phyloP scores from a whole-genome alignment of 2,888 invertebrate species.

The Prostheceraeus crozeri region DNA sequence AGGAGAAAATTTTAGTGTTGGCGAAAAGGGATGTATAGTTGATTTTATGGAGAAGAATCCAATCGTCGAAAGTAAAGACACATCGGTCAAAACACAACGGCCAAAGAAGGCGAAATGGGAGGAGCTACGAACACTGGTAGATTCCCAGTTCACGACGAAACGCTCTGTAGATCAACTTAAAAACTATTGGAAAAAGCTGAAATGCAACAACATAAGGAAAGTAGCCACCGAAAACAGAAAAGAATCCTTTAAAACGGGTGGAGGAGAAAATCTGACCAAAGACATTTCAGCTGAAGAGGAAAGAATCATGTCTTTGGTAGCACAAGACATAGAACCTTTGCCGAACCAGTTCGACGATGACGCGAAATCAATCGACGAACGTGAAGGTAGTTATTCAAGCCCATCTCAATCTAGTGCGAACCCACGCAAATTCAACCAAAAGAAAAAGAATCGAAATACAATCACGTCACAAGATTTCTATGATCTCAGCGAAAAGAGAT shows the following conservation, averaged over 20 bases:
- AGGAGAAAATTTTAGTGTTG: constrained; percentile 22
- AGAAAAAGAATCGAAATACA: neutral
- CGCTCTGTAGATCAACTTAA: neutral
- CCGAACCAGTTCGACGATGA: constrained; percentile 13
- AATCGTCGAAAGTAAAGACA: constrained; percentile 12
- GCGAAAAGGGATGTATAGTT: constrained; percentile 24
- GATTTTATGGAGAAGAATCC: constrained; percentile 25
- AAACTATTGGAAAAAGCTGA: constrained; percentile 10
- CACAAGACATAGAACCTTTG: constrained; percentile 5
- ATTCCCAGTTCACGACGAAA: constrained; percentile 5
- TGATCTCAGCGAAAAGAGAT: constrained; percentile 2
- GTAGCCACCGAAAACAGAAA: neutral
- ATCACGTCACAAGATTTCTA: constrained; percentile 15
- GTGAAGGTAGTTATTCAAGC: too few relatives aligned
- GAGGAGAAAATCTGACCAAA: neutral
- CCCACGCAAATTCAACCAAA: too few relatives aligned
- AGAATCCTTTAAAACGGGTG: constrained; percentile 17
- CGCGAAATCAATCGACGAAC: too few relatives aligned
- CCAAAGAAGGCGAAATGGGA: constrained; percentile 19
- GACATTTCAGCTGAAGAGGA: constrained; percentile 9
- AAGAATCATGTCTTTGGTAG: neutral
- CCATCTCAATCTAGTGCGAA: constrained; percentile 1
- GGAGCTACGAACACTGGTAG: neutral
- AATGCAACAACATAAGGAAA: constrained; percentile 11
- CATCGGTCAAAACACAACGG: constrained; percentile 6